Percentiles rank a stretch among this genome's conserved stretches.
These are phyloP conservation scores for Halcyon leucocephala DNA, from an alignment of 2,797 vertebrate genomes.

Conservation along the genomic window DNA sequence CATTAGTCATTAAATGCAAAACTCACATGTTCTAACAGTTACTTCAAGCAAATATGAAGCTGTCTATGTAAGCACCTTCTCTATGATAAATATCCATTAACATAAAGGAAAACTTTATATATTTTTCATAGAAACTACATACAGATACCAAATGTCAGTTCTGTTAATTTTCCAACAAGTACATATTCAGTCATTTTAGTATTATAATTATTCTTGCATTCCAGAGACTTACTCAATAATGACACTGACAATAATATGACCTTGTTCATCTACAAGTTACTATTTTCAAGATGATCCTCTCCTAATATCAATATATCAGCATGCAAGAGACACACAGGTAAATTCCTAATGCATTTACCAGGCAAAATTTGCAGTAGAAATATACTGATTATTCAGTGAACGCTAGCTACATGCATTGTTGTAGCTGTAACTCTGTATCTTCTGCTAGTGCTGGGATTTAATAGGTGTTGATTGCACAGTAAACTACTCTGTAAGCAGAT, in stretches of 20 bases:
- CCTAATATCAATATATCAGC: background rate
- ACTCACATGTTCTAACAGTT: background rate
- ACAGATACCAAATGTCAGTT: background rate
- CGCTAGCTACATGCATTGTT: background rate
- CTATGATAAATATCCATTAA: background rate
- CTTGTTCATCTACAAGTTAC: background rate
- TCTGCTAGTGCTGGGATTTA: background rate
- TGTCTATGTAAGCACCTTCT: background rate
- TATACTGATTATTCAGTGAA: background rate
- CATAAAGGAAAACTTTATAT: background rate
- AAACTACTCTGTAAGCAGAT: background rate
- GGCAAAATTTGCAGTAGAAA: background rate
- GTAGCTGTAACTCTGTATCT: background rate
- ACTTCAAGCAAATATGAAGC: background rate
- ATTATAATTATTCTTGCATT: background rate
- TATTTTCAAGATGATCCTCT: background rate
- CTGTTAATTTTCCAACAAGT: background rate
- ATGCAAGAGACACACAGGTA: background rate
- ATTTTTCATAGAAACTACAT: background rate
- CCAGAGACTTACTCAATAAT: background rate
- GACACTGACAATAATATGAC: background rate
- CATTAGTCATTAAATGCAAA: background rate
- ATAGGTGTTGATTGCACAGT: background rate
- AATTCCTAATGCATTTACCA: background rate
- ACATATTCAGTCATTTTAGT: background rate